A percentile compares a stretch with the other conserved stretches of the same genome.
These are phyloP conservation scores for Theocolax elegans DNA, from an alignment of 1,140 invertebrate species.

Conservation along the genomic window DNA sequence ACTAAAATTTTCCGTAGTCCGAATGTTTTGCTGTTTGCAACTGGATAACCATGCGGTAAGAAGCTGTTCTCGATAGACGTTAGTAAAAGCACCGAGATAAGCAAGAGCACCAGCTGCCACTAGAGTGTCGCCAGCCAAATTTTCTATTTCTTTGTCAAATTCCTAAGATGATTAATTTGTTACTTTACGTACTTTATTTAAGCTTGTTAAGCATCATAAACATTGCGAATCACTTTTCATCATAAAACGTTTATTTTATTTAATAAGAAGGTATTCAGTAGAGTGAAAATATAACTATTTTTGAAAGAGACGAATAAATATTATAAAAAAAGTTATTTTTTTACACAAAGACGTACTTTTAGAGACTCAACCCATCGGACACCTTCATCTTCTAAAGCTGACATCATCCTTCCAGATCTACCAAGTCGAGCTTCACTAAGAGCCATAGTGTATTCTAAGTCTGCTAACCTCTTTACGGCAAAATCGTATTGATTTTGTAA, in stretches of 20 bases:
- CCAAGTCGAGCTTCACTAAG: constrained; percentile 81
- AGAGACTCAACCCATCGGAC: constrained; percentile 83
- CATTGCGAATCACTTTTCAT: too few relatives aligned
- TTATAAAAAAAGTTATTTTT: too few relatives aligned
- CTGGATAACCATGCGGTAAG: constrained; percentile 75
- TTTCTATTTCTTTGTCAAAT: constrained; percentile 70
- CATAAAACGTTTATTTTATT: too few relatives aligned
- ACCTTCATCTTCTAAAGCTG: constrained; percentile 86
- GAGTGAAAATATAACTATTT: too few relatives aligned
- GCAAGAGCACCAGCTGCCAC: constrained; percentile 87
- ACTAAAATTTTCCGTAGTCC: constrained; percentile 75
- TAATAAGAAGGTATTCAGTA: too few relatives aligned
- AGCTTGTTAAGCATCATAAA: too few relatives aligned
- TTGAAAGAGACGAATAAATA: too few relatives aligned
- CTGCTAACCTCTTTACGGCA: constrained; percentile 70
- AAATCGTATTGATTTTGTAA: constrained; percentile 76
- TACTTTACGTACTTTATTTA: too few relatives aligned
- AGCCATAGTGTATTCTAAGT: constrained; percentile 74
- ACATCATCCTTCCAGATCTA: constrained; percentile 83
- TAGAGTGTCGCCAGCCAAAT: constrained; percentile 83
- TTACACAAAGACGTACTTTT: constrained; percentile 65
- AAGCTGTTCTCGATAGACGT: constrained; percentile 77
- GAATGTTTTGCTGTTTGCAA: constrained; percentile 74
- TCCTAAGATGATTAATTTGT: too few relatives aligned
- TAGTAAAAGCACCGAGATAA: constrained; percentile 89